phyloP scores from a whole-genome alignment of 2,797 vertebrate species.

The Diglossa cyanea region DNA sequence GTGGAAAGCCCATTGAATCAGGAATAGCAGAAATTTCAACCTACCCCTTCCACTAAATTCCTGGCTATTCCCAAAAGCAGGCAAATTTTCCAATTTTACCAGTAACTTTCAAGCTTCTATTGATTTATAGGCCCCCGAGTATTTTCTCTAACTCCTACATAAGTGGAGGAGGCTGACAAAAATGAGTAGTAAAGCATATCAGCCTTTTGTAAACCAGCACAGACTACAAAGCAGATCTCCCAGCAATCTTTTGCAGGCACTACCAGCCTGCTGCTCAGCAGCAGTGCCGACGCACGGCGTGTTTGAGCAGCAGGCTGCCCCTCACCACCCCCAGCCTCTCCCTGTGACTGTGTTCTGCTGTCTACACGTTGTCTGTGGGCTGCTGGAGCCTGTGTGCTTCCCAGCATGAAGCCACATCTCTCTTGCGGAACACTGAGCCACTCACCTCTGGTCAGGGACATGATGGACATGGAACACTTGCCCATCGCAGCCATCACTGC shows the following conservation, averaged over 20 bases:
- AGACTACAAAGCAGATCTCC: not conserved
- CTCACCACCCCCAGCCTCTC: not conserved
- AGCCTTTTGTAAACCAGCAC: not conserved
- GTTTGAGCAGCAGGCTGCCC: not conserved
- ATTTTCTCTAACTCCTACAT: not conserved
- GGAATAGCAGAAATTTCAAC: not conserved
- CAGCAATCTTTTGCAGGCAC: not conserved
- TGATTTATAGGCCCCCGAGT: not conserved
- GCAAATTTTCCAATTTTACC: not conserved
- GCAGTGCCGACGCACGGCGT: rapidly evolving
- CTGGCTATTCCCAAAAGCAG: not conserved
- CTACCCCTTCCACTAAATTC: not conserved
- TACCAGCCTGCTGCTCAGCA: not conserved
- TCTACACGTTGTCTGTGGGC: rapidly evolving
- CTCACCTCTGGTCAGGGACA: not conserved
- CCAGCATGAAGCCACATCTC: not conserved
- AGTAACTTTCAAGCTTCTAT: not conserved
- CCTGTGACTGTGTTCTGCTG: not conserved
- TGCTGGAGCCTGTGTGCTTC: not conserved
- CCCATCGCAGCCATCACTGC: not conserved
- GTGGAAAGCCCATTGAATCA: not conserved
- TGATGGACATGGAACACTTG: rapidly evolving
- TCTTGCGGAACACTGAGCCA: not conserved
- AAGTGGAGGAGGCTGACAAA: not conserved
- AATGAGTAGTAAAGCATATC: not conserved